Evolutionary conservation across 2,888 invertebrate species (phyloP), one percentile per base, ranked within the genome.

Genomic region (Aethes cnicana): DNA sequence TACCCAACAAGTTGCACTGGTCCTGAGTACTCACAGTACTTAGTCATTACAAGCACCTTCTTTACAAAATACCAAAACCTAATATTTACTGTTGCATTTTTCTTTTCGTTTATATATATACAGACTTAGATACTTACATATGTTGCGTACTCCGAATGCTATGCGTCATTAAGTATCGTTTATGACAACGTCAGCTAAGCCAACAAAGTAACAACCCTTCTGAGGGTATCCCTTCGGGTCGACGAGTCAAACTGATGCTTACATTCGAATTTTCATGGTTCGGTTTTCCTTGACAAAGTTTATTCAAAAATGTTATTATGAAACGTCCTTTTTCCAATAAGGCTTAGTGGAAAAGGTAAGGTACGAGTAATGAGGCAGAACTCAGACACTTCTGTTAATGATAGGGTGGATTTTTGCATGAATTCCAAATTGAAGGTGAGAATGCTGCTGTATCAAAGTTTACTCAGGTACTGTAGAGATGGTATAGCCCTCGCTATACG

Each of bases 121-220:
- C n/a, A n/a, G n/a, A n/a, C n/a, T n/a, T n/a, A n/a, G n/a, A n/a
- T n/a, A n/a, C n/a, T n/a, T n/a, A n/a, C n/a, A n/a, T n/a, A n/a
- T n/a, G n/a, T 36, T 44, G 18, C 71, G 77, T 77, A 73, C 75
- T 75, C 70, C 62, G 76, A 81, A 84, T 84, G 84, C 82, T 79
- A 84, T 81, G 80, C 81, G 72, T 80, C 83, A 84, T 84, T 83
- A 81, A 77, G 77, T 80, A 77, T 77, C 78, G 77, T 80, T 82
- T 79, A 79, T 73, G 81, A 77, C 72, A 64, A 74, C 74, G 77
- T 83, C 79, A 79, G 80, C 81, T 74, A 82, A 80, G 78, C 77
- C n/a, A n/a, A 81, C 73, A 78, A 80, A 81, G 74, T 82, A 83
- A 81, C 81, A 83, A 81, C 77, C 77, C 80, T 81, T 80, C 72